These are phyloP conservation scores for Sitta carolinensis DNA, from an alignment of 2,797 vertebrate species.

Conservation along the genomic window DNA sequence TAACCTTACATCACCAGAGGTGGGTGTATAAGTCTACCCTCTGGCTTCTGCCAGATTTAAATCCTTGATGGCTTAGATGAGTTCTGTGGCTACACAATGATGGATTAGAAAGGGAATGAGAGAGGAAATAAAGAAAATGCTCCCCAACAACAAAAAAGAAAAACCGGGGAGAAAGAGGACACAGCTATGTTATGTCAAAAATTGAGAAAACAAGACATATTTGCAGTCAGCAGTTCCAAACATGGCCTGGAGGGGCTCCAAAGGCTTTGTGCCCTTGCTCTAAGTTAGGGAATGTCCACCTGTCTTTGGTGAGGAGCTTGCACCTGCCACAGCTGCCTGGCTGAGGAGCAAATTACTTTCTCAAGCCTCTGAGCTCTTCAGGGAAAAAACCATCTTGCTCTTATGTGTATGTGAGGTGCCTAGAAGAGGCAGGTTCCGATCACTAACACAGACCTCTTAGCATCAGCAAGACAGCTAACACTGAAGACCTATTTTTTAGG, in stretches of 20 bases:
- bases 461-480: background rate
- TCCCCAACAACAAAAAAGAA: background rate
- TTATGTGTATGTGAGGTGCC: accelerated
- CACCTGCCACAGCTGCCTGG: background rate
- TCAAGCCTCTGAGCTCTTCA: background rate
- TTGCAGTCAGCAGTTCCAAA: background rate
- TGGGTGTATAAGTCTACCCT: background rate
- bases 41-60: conserved; percentile 24
- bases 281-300: background rate
- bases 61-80: background rate
- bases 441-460: background rate
- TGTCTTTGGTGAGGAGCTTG: background rate
- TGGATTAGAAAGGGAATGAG: background rate
- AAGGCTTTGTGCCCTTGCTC: background rate
- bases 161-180: background rate
- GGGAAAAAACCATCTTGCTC: background rate
- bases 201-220: background rate
- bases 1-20: background rate
- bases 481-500: background rate
- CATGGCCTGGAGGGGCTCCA: background rate
- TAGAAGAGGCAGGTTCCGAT: background rate
- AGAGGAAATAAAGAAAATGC: accelerated
- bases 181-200: background rate
- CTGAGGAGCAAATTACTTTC: background rate
- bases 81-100: background rate